Evolutionary conservation across 2,113 vertebrate genomes (phyloP).

Genomic region (Orcinus orca): DNA sequence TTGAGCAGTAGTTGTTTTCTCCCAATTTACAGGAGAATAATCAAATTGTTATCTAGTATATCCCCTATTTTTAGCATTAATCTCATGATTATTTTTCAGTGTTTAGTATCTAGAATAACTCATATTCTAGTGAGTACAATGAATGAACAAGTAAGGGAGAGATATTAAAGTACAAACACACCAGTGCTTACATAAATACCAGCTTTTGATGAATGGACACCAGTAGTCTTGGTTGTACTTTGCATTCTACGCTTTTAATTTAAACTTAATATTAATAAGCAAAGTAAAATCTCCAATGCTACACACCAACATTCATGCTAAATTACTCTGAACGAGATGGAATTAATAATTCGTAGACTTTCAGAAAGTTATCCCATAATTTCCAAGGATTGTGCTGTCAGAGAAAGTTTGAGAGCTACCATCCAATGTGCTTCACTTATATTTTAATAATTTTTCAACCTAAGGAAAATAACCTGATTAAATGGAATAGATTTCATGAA

Average conservation of each 20-base stretch:
- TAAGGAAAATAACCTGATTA: conserved; percentile 1
- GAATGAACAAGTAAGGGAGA: not conserved
- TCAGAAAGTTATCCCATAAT: not conserved
- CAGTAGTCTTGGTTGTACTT: not conserved
- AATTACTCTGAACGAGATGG: not conserved
- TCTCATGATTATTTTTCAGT: not conserved
- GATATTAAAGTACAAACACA: not conserved
- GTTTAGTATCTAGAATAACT: not conserved
- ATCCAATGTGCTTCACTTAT: not conserved
- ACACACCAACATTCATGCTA: not conserved
- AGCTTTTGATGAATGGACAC: not conserved
- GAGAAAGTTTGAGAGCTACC: not conserved
- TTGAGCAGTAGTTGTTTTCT: not conserved
- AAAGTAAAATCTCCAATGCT: not conserved
- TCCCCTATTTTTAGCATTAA: not conserved
- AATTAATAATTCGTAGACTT: not conserved
- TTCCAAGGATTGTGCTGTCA: not conserved
- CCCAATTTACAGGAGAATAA: not conserved
- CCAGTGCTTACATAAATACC: not conserved
- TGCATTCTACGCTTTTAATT: not conserved
- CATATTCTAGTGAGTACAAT: not conserved
- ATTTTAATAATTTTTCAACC: not conserved
- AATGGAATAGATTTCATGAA: not conserved
- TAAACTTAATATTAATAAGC: not conserved
- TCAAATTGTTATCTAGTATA: not conserved